Base-by-base conservation (phyloP, 2,113 vertebrate species). In the Pseudorasbora parva region DNA sequence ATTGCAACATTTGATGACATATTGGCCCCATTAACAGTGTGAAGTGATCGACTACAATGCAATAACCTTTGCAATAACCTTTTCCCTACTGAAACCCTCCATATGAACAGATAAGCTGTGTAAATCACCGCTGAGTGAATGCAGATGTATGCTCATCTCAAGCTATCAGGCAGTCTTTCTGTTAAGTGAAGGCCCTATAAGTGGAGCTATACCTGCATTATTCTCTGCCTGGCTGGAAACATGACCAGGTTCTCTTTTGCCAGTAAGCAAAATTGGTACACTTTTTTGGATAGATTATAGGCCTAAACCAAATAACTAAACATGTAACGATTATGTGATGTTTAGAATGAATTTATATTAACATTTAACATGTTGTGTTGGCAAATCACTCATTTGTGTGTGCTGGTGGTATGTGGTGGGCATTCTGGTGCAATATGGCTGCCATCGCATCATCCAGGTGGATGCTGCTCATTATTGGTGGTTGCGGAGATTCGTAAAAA, bases 11-110 rank as follows among this genome's bases (percentile, higher is more conserved):
- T 73, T 66, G 64, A 78, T 83, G 78, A 79, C 83, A 82, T 82
- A 79, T 82, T 82, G 83, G 86, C 49, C 75, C 49, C 83, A 69
- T 84, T 84, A 75, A 60, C 64, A n/a, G 80, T 59, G 78, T 74
- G 25, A 79, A 85, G 59, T 82, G 71, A 27, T 78, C 71, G 47
- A 30, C 75, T 85, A 81, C 33, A 82, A 72, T 75, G 80, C 78
- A 80, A 80, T 83, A 76, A 83, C 80, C 80, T 87, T 85, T 75
- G 80, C 78, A 80, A 80, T 83, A 76, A 83, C 80, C 80, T 87
- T 85, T 87, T 69, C 56, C 79, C 68, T 25, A 79, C 69, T 77
- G 77, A 78, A 41, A 59, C 74, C 59, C 66, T 57, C 78, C 81
- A 85, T 83, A 54, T 59, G 15, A 83, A 33, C n/a, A 80, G 86